These are phyloP conservation scores for Clupea harengus DNA, from an alignment of 2,113 vertebrate genomes.

Conservation along the genomic window DNA sequence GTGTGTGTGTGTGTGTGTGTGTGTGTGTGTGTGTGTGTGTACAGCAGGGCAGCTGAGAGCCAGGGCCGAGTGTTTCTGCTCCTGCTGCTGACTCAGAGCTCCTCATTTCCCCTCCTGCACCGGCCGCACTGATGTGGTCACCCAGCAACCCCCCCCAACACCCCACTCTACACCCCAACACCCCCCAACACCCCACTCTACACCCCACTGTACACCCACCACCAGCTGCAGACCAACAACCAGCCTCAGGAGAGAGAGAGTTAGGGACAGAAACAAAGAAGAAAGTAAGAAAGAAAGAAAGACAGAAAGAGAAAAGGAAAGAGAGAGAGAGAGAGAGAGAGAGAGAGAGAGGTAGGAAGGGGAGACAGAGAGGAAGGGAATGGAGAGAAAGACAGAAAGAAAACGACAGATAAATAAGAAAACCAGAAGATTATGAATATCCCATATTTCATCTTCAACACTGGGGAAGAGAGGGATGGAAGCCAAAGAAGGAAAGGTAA, in stretches of 20 bases:
- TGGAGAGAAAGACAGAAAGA: neutral
- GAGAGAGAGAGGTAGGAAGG: slow-evolving; percentile 12
- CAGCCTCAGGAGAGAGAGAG: neutral
- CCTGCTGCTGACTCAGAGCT: neutral
- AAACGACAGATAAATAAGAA: neutral
- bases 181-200: no score
- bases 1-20: slow-evolving; percentile 13
- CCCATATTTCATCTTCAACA: no score
- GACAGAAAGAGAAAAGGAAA: neutral
- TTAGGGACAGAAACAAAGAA: neutral
- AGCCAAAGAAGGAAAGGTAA: neutral
- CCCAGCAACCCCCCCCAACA: neutral
- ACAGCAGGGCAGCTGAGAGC: neutral
- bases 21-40: slow-evolving; percentile 9
- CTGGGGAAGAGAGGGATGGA: neutral
- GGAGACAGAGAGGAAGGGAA: neutral
- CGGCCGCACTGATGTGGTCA: slow-evolving; percentile 3
- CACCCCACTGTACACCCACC: neutral
- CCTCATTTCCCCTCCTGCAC: neutral
- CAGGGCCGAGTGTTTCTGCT: no score
- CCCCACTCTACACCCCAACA: neutral
- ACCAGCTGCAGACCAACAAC: neutral
- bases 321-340: neutral
- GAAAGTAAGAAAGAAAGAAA: neutral
- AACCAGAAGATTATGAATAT: neutral